Base-by-base conservation (phyloP, 2,797 vertebrate species). In the Jordanella pulchra region DNA sequence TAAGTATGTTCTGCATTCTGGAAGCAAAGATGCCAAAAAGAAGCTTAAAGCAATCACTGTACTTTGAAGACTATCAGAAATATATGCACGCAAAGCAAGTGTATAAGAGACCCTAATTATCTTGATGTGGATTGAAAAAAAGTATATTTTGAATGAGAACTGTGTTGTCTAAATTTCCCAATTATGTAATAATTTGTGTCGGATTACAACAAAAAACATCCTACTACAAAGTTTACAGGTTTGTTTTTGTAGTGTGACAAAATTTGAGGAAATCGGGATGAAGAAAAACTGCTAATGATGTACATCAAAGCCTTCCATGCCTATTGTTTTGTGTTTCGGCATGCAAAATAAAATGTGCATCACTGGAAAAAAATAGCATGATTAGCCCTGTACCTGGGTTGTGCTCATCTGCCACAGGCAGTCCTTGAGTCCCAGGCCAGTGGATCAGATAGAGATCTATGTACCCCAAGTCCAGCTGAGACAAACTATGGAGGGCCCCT, bases 401-500 rank as follows among this genome's bases (percentile, higher is more conserved):
- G 14, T 71, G 79, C 18, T 83, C 54, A 77, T 96, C 95, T 11
- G 76, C 60, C 54, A 93, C 93, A 0, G 17, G 80, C 64, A 91
- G 58, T 27, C 95, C 94, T 73, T 93, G 92, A 3, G 93, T 95
- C 11, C 95, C 95, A 0, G 95, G 96, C 96, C 95, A 96, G 83
- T 96, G 96, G 81, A 96, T 93, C 39, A 96, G 88, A 79, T 94
- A 96, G 4, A 96, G 93, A 71, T 96, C 96, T n/a, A 96, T 92
- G 84, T 96, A 96, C 45, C 82, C 92, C 68, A 93, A 68, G 32
- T 89, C 94, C 76, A 96, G 84, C 65, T 93, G 85, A 27, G 91
- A 76, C 80, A 96, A 76, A 77, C 95, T 96, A 18, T 45, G 85
- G 4, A 93, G 79, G 74, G 94, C 95, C 17, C 89, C 95, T 0